Evolutionary conservation across 2,797 vertebrate genomes (phyloP).

Genomic region (Acipenser ruthenus): DNA sequence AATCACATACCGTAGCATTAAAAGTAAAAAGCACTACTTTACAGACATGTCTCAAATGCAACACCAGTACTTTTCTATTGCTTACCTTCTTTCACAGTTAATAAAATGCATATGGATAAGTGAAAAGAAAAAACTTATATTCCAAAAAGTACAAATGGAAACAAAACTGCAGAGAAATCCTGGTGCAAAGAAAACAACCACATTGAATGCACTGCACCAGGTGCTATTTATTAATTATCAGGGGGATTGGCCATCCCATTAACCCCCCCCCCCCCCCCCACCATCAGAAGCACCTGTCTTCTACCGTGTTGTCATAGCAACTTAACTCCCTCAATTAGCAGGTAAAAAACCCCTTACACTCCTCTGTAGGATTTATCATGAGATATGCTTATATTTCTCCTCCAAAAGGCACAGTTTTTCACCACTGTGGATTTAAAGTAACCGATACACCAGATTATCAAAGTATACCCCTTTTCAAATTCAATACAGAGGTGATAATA

Average conservation of each 20-base stretch:
- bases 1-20: too few relatives aligned
- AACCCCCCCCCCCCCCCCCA: background rate
- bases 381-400: background rate
- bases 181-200: background rate
- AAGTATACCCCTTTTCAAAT: too few relatives aligned
- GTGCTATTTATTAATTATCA: slow-evolving; percentile 14
- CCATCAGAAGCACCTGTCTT: slow-evolving; percentile 12
- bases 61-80: background rate
- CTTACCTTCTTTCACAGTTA: slow-evolving; percentile 1
- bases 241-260: background rate
- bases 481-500: too few relatives aligned
- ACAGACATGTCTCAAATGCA: too few relatives aligned
- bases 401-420: background rate
- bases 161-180: background rate
- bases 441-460: too few relatives aligned
- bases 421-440: background rate
- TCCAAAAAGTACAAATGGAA: background rate
- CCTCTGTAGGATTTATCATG: slow-evolving; percentile 4
- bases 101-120: background rate
- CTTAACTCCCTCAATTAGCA: slow-evolving; percentile 6
- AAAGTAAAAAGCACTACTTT: too few relatives aligned
- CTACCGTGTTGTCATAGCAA: slow-evolving; percentile 12
- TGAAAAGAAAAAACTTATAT: background rate
- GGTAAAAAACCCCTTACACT: slow-evolving; percentile 13
- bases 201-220: background rate